Conservation (phyloP, 1,140 invertebrate genomes). For the Lysiphlebus fabarum region DNA sequence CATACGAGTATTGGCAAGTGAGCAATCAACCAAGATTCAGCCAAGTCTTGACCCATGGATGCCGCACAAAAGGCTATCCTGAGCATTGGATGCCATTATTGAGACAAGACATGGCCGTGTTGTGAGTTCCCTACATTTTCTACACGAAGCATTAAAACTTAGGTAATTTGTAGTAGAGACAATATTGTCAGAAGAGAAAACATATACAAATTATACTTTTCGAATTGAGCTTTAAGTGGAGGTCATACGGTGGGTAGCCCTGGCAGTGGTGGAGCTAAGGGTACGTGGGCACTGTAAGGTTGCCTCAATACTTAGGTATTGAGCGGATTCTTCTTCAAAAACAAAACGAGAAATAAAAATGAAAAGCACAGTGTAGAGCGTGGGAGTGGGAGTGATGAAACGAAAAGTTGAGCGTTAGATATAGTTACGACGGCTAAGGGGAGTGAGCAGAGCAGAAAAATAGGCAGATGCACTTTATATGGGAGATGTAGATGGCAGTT, state of each 20-base stretch:
- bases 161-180: conserved; percentile 31
- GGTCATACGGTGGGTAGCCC: conserved; percentile 18
- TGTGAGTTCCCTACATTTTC: no score
- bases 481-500: no score
- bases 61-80: no score
- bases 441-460: conserved; percentile 22
- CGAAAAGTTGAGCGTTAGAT: no score
- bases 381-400: no score
- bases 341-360: conserved; percentile 32
- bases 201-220: conserved; percentile 11
- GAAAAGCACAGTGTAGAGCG: conserved; percentile 30
- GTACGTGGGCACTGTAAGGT: conserved; percentile 45
- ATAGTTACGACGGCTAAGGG: conserved; percentile 6
- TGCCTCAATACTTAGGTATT: conserved; percentile 56
- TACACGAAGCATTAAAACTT: conserved; percentile 53
- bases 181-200: conserved; percentile 9
- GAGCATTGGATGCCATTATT: no score
- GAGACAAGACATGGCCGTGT: no score
- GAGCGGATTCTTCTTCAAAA: conserved; percentile 56
- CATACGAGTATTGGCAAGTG: no score
- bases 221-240: conserved; percentile 24
- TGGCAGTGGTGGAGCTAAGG: conserved; percentile 32
- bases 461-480: not conserved
- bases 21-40: no score
- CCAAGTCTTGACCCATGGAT: no score